Conservation (phyloP, 2,113 vertebrate species). For the Pelmatolapia mariae region DNA sequence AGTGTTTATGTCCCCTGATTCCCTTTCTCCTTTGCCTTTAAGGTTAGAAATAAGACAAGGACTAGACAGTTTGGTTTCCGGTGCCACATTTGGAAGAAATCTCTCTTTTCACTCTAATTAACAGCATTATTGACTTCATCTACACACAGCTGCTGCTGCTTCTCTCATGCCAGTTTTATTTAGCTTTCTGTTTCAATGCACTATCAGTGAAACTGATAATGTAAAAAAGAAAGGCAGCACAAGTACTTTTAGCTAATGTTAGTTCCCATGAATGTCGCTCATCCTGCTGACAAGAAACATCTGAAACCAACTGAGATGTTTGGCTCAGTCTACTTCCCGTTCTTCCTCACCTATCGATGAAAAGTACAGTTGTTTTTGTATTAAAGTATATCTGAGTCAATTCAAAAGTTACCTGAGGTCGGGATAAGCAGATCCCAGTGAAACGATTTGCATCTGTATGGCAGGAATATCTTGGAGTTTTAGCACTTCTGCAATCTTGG, state of each 20-base stretch:
- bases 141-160: not conserved
- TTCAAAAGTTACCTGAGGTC: constrained; percentile 80
- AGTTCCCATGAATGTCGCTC: too few relatives aligned
- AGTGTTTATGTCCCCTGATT: rapidly evolving
- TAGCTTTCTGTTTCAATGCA: not conserved
- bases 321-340: not conserved
- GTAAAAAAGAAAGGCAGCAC: too few relatives aligned
- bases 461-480: constrained; percentile 79
- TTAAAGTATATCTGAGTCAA: rapidly evolving
- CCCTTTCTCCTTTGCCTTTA: not conserved
- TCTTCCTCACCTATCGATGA: not conserved
- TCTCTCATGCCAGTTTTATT: not conserved
- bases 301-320: not conserved
- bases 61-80: rapidly evolving
- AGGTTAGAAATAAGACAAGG: not conserved
- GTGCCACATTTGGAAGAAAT: not conserved
- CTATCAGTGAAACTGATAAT: too few relatives aligned
- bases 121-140: not conserved
- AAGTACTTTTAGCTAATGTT: too few relatives aligned
- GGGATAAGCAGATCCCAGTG: constrained; percentile 66
- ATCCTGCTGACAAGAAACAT: too few relatives aligned
- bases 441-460: constrained; percentile 81
- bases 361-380: not conserved
- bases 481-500: constrained; percentile 80
- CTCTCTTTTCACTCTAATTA: not conserved